Evolutionary conservation across 2,888 invertebrate species (phyloP), one percentile per base, ranked within the genome.

Genomic region (Alentia gelatinosa): DNA sequence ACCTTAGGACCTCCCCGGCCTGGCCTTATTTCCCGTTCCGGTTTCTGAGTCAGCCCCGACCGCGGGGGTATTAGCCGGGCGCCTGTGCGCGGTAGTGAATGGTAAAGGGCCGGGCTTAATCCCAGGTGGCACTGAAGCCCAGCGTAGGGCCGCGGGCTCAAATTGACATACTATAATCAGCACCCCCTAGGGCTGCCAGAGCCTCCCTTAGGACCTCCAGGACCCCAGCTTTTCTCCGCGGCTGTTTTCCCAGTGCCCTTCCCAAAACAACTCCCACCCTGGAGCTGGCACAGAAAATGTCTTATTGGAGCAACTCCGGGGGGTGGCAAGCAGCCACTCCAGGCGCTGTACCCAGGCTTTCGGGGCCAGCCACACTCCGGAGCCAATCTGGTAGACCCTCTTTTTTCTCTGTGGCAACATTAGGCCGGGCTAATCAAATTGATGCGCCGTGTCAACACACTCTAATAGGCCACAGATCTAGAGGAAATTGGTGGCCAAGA

Each of bases 351-450:
- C 9, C n/a, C 19, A 4, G 56, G 56, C 56, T 56, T 56, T 56
- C 23, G 19, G 56, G 3, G 39, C 37, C 15, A 63, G 15, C 35
- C 39, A 15, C 39, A 79, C 79, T 79, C 37, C 23, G 37, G 7
- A 79, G 79, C 79, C 79, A 79, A 79, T 79, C 79, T 79, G 35
- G 35, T 35, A 0, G 79, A 4, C 19, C 7, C 0, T 39, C 39
- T 79, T 79, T 75, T 30, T 79, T 79, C 79, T 79, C 37, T 79
- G 12, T 12, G 39, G 19, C 79, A 35, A 79, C 79, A 79, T 79
- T 79, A 79, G 79, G 39, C 79, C 23, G 39, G 79, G 39, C 79
- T 39, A 79, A 79, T 79, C 79, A 79, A 79, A 35, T 79, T 79
- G 79, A 79, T 35, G 79, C 79, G 79, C 30, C 68, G 68, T 68